phyloP scores from a whole-genome alignment of 1,140 invertebrate genomes.

The Rhyzopertha dominica region DNA sequence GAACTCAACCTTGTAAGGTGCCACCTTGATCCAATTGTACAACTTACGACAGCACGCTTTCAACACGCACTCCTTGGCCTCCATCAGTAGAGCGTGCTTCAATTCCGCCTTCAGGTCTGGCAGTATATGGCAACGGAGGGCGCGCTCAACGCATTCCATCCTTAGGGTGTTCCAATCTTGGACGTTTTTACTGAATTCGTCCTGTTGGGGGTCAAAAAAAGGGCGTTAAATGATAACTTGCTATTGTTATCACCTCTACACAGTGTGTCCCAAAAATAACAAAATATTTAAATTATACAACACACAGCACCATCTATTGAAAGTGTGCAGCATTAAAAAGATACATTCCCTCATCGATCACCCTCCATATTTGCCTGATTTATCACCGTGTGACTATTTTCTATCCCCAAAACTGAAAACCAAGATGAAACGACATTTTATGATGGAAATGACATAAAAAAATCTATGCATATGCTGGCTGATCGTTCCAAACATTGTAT shows the following conservation, averaged over 20 bases:
- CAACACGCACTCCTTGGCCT: conserved; percentile 87
- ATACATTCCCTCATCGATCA: too few species aligned
- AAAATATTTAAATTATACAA: neutral
- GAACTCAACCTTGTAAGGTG: conserved; percentile 76
- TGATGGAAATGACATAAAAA: too few species aligned
- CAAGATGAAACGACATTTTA: too few species aligned
- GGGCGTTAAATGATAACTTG: too few species aligned
- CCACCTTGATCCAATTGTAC: conserved; percentile 85
- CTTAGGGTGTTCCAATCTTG: conserved; percentile 94
- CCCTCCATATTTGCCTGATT: too few species aligned
- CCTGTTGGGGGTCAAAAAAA: too few species aligned
- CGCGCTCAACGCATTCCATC: conserved; percentile 80
- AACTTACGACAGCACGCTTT: conserved; percentile 77
- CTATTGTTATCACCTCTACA: too few species aligned
- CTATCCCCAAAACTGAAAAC: too few species aligned
- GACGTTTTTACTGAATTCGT: conserved; percentile 94
- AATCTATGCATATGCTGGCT: too few species aligned
- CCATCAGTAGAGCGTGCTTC: conserved; percentile 69
- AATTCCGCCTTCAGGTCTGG: conserved; percentile 88
- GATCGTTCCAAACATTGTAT: too few species aligned
- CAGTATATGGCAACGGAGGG: conserved; percentile 82
- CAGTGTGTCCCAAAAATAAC: neutral
- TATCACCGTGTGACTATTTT: too few species aligned
- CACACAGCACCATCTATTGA: neutral
- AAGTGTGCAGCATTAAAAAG: too few species aligned